Evolutionary conservation across 2,113 vertebrate genomes (phyloP).

Genomic region (Amia ocellicauda): DNA sequence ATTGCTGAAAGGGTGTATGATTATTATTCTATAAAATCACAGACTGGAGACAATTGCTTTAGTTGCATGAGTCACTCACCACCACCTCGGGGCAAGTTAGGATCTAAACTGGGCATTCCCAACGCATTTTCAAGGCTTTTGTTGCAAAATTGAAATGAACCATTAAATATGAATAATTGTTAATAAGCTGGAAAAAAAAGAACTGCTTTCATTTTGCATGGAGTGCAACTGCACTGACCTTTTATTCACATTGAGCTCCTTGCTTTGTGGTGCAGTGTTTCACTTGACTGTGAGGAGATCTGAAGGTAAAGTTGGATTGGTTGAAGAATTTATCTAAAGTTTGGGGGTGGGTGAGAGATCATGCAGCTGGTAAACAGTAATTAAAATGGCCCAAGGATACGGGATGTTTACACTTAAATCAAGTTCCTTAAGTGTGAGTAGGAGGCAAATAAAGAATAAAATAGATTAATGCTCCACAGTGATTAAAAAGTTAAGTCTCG

Average conservation of each 20-base stretch:
- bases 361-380: too few relatives aligned
- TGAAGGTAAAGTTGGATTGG: not conserved
- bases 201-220: not conserved
- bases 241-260: not conserved
- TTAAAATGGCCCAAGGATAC: too few relatives aligned
- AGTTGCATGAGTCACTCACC: not conserved
- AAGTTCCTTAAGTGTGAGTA: too few relatives aligned
- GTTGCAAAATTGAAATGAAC: constrained; percentile 3
- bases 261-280: not conserved
- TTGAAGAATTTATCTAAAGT: constrained; percentile 1
- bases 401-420: too few relatives aligned
- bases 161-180: not conserved
- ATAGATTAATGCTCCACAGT: too few relatives aligned
- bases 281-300: not conserved
- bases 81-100: not conserved
- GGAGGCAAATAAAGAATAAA: too few relatives aligned
- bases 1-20: too few relatives aligned
- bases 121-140: not conserved
- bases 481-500: too few relatives aligned
- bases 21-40: constrained; percentile 1
- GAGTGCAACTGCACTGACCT: not conserved
- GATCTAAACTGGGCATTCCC: not conserved
- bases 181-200: not conserved
- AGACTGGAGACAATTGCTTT: not conserved
- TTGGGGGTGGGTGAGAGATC: too few relatives aligned